phyloP scores from a whole-genome alignment of 2,113 vertebrate genomes.

The Pogona vitticeps region DNA sequence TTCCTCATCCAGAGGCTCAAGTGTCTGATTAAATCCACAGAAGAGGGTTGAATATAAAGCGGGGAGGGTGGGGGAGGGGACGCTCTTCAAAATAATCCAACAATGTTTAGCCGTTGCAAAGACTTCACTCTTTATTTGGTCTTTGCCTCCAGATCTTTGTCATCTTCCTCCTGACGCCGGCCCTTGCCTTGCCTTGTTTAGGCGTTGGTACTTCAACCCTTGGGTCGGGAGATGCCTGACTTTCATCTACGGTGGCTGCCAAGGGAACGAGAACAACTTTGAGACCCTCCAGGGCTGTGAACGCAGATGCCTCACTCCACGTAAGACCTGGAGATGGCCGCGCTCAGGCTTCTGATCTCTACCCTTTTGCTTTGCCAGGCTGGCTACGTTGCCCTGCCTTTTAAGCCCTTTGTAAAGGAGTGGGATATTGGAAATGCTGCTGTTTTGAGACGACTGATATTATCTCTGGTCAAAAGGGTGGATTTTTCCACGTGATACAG shows the following conservation, averaged over 20 bases:
- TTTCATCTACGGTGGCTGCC: constrained; percentile 74
- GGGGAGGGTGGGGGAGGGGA: too few relatives aligned
- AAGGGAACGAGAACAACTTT: constrained; percentile 80
- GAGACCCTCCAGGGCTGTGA: constrained; percentile 66
- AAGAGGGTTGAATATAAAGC: too few relatives aligned
- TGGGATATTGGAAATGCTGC: too few relatives aligned
- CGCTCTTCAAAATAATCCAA: too few relatives aligned
- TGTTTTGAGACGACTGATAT: too few relatives aligned
- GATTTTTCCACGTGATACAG: too few relatives aligned
- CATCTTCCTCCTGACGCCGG: constrained; percentile 45
- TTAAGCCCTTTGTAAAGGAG: too few relatives aligned
- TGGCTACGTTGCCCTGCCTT: too few relatives aligned
- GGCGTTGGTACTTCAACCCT: constrained; percentile 68
- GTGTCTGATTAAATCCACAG: too few relatives aligned
- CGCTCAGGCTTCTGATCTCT: neutral
- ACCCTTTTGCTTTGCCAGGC: neutral
- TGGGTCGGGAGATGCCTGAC: constrained; percentile 61
- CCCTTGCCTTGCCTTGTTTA: constrained; percentile 57
- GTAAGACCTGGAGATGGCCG: constrained; percentile 48
- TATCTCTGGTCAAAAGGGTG: too few relatives aligned
- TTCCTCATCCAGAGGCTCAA: too few relatives aligned
- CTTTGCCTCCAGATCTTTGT: neutral
- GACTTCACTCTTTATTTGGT: neutral
- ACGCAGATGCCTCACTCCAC: constrained; percentile 68
- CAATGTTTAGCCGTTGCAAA: neutral